Percentiles rank a stretch among this genome's conserved stretches.
Evolutionary conservation across 2,113 vertebrate species (phyloP).

Genomic region (Actinemys pallida): DNA sequence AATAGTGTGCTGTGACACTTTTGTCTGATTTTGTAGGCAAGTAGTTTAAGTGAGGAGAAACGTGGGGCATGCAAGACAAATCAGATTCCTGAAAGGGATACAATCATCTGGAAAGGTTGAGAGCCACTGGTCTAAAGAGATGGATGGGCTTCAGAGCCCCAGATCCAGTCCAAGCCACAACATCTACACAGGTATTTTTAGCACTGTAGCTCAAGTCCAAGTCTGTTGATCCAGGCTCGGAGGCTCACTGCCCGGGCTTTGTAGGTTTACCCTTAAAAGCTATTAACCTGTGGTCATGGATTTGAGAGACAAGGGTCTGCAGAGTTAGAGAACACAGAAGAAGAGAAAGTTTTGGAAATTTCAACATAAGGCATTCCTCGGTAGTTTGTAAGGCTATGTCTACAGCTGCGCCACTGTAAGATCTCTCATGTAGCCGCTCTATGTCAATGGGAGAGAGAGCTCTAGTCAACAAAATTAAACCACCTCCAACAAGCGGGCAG

Average conservation of each 20-base stretch:
- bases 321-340: fast-evolving
- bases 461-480: no score
- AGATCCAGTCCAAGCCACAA: background rate
- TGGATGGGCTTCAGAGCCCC: background rate
- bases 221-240: background rate
- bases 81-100: no score
- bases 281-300: background rate
- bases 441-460: no score
- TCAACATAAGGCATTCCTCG: background rate
- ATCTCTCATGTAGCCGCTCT: no score
- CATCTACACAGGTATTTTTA: background rate
- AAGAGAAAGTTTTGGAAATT: fast-evolving
- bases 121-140: no score
- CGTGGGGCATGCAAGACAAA: no score
- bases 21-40: no score
- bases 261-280: background rate
- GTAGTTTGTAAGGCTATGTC: background rate
- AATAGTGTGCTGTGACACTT: no score
- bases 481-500: no score
- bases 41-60: no score
- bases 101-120: no score
- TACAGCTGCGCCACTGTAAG: no score
- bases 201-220: background rate
- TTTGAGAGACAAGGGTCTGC: background rate
- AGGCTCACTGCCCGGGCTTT: background rate